phyloP scores from a whole-genome alignment of 1,140 invertebrate species.

The Drosophila subpulchrella region DNA sequence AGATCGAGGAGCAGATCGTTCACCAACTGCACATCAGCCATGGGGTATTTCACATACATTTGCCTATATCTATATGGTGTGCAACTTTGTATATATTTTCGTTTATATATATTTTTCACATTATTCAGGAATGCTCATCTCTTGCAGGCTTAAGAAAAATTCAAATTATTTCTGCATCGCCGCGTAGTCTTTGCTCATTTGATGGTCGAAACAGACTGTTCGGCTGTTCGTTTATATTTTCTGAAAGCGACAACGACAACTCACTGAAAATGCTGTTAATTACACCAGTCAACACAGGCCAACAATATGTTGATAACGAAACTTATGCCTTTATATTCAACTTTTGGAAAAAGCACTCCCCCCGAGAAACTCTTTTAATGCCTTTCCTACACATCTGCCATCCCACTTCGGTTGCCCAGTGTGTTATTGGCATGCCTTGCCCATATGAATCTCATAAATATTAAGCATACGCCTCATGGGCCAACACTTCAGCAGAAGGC shows the following conservation, averaged over 20 bases:
- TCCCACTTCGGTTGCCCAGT: conserved; percentile 35
- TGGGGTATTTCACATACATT: conserved; percentile 83
- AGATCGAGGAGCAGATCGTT: conserved; percentile 79
- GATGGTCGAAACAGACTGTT: conserved; percentile 60
- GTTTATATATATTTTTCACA: conserved; percentile 17
- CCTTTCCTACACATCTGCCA: background rate
- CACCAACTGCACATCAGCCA: conserved; percentile 80
- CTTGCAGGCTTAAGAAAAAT: conserved; percentile 37
- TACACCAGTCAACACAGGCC: conserved; percentile 57
- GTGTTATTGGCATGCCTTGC: conserved; percentile 47
- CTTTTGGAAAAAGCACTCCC: background rate
- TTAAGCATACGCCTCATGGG: conserved; percentile 68
- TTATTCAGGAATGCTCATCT: conserved; percentile 19
- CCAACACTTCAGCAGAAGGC: conserved; percentile 26
- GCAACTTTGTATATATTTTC: conserved; percentile 5
- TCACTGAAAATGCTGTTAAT: conserved; percentile 58
- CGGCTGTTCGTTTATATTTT: conserved; percentile 49
- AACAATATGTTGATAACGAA: conserved; percentile 3
- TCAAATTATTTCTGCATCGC: conserved; percentile 50
- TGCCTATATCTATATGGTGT: conserved; percentile 56
- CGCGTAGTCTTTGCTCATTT: conserved; percentile 67
- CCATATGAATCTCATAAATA: conserved; percentile 67
- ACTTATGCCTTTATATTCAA: background rate
- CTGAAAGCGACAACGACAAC: conserved; percentile 36
- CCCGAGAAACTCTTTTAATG: conserved; percentile 1